Conservation (phyloP, 2,888 invertebrate species). For the Brachyptera putata region DNA sequence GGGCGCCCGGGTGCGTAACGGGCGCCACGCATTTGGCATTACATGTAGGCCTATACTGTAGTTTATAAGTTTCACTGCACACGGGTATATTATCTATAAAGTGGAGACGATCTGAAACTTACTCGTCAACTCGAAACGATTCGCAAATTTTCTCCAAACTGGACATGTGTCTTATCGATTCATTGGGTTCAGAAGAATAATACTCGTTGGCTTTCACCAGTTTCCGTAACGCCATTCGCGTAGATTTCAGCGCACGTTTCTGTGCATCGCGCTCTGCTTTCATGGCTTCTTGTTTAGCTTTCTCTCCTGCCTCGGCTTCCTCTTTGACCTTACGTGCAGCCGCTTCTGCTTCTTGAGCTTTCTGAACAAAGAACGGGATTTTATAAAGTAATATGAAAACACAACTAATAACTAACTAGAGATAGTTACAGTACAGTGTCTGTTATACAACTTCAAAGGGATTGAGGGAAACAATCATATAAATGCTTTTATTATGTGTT, state of each 20-base stretch:
- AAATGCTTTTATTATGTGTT: too few species aligned
- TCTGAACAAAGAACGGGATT: constrained; percentile 22
- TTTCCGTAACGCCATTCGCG: constrained; percentile 75
- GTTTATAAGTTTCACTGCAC: too few species aligned
- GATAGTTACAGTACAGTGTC: too few species aligned
- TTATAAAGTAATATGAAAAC: background rate
- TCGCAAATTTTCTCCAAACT: constrained; percentile 92
- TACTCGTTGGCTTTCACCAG: constrained; percentile 78
- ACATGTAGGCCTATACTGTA: too few species aligned
- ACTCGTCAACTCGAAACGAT: constrained; percentile 60
- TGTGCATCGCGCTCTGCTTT: constrained; percentile 81
- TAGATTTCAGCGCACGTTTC: constrained; percentile 83
- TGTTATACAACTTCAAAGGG: too few species aligned
- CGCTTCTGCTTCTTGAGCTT: constrained; percentile 60
- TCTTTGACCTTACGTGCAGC: constrained; percentile 61
- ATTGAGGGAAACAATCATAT: too few species aligned
- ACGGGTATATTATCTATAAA: too few species aligned
- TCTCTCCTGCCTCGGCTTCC: constrained; percentile 74
- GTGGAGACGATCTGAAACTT: constrained; percentile 8
- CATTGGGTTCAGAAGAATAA: constrained; percentile 66
- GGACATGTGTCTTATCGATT: constrained; percentile 77
- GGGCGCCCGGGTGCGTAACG: too few species aligned
- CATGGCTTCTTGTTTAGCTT: constrained; percentile 73
- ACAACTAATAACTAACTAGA: too few species aligned
- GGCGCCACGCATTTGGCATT: too few species aligned